Percentiles rank a stretch among this genome's conserved stretches.
Conservation (phyloP, 2,113 vertebrate genomes). For the Lota lota region DNA sequence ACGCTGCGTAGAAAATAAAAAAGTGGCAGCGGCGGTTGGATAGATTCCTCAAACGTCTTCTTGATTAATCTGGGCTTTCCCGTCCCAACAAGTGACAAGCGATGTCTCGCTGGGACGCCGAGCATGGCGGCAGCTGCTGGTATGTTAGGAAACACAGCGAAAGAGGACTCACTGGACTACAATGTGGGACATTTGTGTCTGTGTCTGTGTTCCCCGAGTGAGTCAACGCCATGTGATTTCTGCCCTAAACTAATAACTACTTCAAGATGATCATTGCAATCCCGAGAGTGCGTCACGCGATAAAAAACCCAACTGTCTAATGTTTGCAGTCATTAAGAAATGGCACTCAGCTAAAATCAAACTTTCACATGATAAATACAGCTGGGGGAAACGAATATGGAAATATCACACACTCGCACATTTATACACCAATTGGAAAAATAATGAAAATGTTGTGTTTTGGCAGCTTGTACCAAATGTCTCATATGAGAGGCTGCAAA, state of each 20-base stretch:
- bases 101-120: conserved; percentile 17
- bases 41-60: conserved; percentile 34
- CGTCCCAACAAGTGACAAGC: conserved; percentile 42
- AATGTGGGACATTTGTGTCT: conserved; percentile 62
- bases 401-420: not conserved
- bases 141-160: conserved; percentile 34
- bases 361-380: conserved; percentile 5
- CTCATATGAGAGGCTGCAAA: too few relatives aligned
- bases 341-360: conserved; percentile 20
- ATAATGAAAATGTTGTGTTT: too few relatives aligned
- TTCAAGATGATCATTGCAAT: conserved; percentile 54
- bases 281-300: conserved; percentile 45
- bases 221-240: conserved; percentile 28
- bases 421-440: too few relatives aligned
- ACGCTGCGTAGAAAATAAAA: conserved; percentile 29
- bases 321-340: conserved; percentile 14
- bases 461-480: too few relatives aligned
- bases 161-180: conserved; percentile 42
- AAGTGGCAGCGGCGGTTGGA: not conserved
- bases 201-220: conserved; percentile 50
- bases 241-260: conserved; percentile 38
- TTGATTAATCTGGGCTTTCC: conserved; percentile 56
- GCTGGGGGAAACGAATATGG: not conserved
- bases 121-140: conserved; percentile 36
- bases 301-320: conserved; percentile 7